Conservation (phyloP, 2,888 invertebrate species). For the Salpingus planirostris region DNA sequence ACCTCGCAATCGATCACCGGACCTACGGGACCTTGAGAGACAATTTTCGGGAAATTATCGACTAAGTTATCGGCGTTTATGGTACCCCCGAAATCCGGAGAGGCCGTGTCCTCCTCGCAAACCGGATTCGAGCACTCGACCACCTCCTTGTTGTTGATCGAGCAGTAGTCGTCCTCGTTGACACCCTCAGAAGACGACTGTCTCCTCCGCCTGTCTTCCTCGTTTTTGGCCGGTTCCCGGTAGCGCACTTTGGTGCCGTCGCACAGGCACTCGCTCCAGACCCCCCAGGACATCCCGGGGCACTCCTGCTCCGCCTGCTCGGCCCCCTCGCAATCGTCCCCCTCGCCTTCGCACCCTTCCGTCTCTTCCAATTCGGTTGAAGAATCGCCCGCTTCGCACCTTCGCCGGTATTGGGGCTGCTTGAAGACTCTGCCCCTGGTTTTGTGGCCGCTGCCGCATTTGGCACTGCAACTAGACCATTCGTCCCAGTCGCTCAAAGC, state of each 20-base stretch:
- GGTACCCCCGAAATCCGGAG: constrained; percentile 3
- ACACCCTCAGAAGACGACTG: not conserved
- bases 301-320: constrained; percentile 38
- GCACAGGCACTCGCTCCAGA: constrained; percentile 70
- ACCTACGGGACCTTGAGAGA: constrained; percentile 16
- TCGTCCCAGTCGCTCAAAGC: constrained; percentile 60
- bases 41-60: constrained; percentile 4
- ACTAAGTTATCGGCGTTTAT: constrained; percentile 8
- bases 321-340: constrained; percentile 13
- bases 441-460: constrained; percentile 55
- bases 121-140: constrained; percentile 1
- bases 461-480: constrained; percentile 66
- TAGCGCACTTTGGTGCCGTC: constrained; percentile 54
- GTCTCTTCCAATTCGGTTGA: constrained; percentile 35
- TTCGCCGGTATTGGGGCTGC: constrained; percentile 47
- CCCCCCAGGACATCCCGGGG: constrained; percentile 57
- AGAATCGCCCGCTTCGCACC: constrained; percentile 44
- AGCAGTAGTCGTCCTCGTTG: not conserved
- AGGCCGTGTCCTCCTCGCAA: constrained; percentile 3
- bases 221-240: constrained; percentile 28
- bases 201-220: constrained; percentile 16
- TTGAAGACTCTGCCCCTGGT: constrained; percentile 56
- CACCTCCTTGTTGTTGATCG: not conserved
- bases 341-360: constrained; percentile 33
- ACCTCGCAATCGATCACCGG: constrained; percentile 41